phyloP scores from a whole-genome alignment of 2,888 invertebrate species.

The Callinectes sapidus region DNA sequence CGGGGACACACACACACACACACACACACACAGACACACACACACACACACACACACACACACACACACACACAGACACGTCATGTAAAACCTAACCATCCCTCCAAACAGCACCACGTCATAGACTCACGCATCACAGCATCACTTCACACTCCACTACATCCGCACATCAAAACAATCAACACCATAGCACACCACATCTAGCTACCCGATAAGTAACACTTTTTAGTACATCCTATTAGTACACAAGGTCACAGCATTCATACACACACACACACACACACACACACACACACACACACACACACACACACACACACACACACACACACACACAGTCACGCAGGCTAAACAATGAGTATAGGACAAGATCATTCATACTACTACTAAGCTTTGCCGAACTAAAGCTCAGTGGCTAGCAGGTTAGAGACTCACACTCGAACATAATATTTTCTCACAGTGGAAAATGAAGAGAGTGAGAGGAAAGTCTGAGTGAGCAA shows the following conservation, averaged over 20 bases:
- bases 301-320: conserved; percentile 27
- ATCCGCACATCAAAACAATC: background rate
- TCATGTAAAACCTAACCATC: background rate
- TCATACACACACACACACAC: conserved; percentile 47
- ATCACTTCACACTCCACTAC: background rate
- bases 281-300: conserved; percentile 38
- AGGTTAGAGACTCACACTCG: conserved; percentile 38
- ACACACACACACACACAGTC: conserved; percentile 36
- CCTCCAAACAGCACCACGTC: background rate
- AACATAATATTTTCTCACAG: conserved; percentile 48
- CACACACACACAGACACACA: conserved; percentile 11
- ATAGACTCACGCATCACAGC: background rate
- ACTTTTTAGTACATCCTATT: background rate
- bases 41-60: conserved; percentile 12
- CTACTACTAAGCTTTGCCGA: conserved; percentile 36
- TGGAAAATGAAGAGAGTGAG: conserved; percentile 40
- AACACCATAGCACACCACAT: background rate
- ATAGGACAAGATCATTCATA: conserved; percentile 7
- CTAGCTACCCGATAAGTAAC: background rate
- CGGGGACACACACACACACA: background rate
- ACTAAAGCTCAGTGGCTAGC: conserved; percentile 45
- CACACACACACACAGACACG: background rate
- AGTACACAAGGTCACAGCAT: background rate
- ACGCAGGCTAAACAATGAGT: conserved; percentile 31
- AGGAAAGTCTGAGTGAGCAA: conserved; percentile 19